A percentile compares a stretch with the other conserved stretches of the same genome.
Conservation (phyloP, 2,888 invertebrate species). For the Zygaena filipendulae region DNA sequence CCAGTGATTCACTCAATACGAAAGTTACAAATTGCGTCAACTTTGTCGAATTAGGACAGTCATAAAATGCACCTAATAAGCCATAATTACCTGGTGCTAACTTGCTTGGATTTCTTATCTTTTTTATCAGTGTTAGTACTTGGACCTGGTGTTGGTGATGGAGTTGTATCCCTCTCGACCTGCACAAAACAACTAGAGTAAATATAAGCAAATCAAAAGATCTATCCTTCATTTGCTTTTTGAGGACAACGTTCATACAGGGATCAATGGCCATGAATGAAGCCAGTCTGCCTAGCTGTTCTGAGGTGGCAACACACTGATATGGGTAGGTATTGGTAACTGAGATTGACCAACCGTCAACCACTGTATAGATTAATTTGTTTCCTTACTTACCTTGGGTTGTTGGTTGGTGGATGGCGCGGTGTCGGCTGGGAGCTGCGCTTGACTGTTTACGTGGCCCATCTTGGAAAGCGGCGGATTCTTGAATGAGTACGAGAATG, state of each 20-base stretch:
- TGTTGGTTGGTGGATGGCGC: slow-evolving; percentile 23
- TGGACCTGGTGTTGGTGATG: slow-evolving; percentile 15
- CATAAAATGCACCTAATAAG: not conserved
- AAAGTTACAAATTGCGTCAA: too few species aligned
- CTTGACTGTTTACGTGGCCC: slow-evolving; percentile 70
- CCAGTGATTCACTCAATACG: too few species aligned
- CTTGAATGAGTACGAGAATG: slow-evolving; percentile 78
- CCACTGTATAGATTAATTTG: too few species aligned
- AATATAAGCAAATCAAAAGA: not conserved
- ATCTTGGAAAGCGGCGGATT: slow-evolving; percentile 86
- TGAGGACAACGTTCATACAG: too few species aligned
- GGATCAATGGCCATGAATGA: too few species aligned
- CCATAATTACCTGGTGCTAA: slow-evolving; percentile 29
- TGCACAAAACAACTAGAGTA: slow-evolving; percentile 4
- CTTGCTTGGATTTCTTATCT: slow-evolving; percentile 31
- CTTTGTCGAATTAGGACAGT: too few species aligned
- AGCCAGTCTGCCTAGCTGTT: too few species aligned
- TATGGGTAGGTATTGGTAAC: too few species aligned
- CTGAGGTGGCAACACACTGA: too few species aligned
- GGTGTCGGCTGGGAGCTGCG: slow-evolving; percentile 25
- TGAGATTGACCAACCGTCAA: too few species aligned
- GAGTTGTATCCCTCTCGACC: too few species aligned
- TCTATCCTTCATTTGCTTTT: too few species aligned
- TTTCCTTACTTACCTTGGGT: slow-evolving; percentile 17
- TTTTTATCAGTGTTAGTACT: slow-evolving; percentile 24